Evolutionary conservation across 2,888 invertebrate species (phyloP).

Genomic region (Pyrrhosoma nymphula): DNA sequence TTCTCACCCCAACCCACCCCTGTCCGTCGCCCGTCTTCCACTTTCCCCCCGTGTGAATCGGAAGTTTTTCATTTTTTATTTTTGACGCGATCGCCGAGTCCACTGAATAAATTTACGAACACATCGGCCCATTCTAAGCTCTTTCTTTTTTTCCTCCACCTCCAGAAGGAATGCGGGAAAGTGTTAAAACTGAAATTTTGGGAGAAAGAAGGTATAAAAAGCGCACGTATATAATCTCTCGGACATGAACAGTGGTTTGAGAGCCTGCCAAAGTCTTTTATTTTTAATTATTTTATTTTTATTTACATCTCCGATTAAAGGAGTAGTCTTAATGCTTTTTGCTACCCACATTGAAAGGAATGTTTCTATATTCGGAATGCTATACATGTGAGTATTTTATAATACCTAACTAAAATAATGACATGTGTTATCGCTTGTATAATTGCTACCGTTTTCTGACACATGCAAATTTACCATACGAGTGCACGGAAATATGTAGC

Average conservation of each 20-base stretch:
- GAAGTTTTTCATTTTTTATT: slow-evolving; percentile 1
- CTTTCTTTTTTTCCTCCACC: background rate
- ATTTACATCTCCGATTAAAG: too few species aligned
- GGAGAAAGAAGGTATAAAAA: background rate
- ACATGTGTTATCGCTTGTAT: too few species aligned
- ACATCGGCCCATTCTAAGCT: background rate
- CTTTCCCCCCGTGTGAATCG: background rate
- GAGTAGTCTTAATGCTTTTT: too few species aligned
- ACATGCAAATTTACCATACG: too few species aligned
- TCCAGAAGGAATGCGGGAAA: background rate
- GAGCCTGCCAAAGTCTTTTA: too few species aligned
- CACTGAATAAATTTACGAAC: slow-evolving; percentile 32
- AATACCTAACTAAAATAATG: too few species aligned
- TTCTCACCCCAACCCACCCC: background rate
- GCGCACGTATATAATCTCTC: background rate
- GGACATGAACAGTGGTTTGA: background rate
- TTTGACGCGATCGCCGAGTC: slow-evolving; percentile 22
- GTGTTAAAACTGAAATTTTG: background rate
- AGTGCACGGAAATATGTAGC: too few species aligned
- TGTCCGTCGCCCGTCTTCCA: background rate
- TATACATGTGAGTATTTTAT: too few species aligned
- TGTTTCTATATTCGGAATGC: too few species aligned
- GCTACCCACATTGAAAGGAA: too few species aligned
- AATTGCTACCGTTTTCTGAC: too few species aligned
- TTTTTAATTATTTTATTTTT: too few species aligned